A percentile compares a stretch with the other conserved stretches of the same genome.
phyloP scores from a whole-genome alignment of 1,140 invertebrate species.

The Hestina assimilis region DNA sequence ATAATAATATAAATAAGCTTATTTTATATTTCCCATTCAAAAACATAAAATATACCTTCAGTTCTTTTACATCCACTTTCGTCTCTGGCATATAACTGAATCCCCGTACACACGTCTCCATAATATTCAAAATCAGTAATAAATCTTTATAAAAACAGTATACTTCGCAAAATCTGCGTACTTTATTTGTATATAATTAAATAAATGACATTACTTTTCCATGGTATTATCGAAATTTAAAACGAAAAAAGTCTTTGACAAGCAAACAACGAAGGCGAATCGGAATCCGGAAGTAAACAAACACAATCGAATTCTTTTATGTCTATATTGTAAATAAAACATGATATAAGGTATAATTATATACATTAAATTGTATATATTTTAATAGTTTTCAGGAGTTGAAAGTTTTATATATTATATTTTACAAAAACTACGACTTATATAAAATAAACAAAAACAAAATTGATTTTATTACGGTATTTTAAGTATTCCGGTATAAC shows the following conservation, averaged over 20 bases:
- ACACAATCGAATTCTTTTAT: slow-evolving; percentile 2
- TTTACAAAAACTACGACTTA: too few relatives aligned
- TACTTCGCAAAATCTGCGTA: neutral
- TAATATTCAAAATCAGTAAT: slow-evolving; percentile 17
- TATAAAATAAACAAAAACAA: too few relatives aligned
- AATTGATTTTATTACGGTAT: too few relatives aligned
- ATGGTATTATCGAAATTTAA: slow-evolving; percentile 2
- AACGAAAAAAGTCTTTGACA: neutral
- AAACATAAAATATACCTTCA: slow-evolving; percentile 46
- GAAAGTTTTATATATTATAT: too few relatives aligned
- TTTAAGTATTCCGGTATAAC: neutral
- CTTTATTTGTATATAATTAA: neutral
- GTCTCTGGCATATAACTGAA: slow-evolving; percentile 58
- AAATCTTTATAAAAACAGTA: neutral
- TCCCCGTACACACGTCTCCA: slow-evolving; percentile 51
- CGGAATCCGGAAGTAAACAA: neutral
- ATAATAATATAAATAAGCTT: neutral
- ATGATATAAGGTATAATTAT: neutral
- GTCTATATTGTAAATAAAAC: too few relatives aligned
- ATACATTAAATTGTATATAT: too few relatives aligned
- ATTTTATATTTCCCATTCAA: neutral
- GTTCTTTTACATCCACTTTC: slow-evolving; percentile 41
- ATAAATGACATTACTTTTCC: neutral
- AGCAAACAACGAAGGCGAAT: neutral
- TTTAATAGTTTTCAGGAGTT: too few relatives aligned